Conservation (phyloP, 2,797 vertebrate species). For the Cuculus canorus region DNA sequence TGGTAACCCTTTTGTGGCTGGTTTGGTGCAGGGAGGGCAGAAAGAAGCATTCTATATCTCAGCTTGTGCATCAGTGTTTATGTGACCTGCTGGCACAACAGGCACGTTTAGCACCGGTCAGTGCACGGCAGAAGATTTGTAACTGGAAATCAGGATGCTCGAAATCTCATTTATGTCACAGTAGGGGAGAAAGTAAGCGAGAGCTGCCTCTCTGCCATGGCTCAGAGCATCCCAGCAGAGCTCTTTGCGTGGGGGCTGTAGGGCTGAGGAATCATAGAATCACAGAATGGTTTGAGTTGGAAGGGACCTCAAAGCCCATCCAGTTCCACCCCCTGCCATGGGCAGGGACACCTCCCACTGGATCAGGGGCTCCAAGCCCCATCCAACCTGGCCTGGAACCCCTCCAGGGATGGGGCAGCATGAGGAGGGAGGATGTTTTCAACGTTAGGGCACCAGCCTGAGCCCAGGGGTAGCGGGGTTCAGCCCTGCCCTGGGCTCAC, state of each 20-base stretch:
- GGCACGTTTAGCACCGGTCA: not conserved
- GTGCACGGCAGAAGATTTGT: not conserved
- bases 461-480: not conserved
- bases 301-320: too few relatives aligned
- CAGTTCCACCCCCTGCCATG: too few relatives aligned
- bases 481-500: not conserved
- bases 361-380: too few relatives aligned
- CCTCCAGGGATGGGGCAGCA: too few relatives aligned
- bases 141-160: conserved; percentile 7
- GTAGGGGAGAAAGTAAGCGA: not conserved
- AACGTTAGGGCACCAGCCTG: not conserved
- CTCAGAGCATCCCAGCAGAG: not conserved
- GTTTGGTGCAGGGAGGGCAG: not conserved
- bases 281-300: too few relatives aligned
- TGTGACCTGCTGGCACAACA: not conserved
- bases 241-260: not conserved
- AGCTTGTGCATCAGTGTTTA: not conserved
- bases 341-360: too few relatives aligned
- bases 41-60: not conserved
- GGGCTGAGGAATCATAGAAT: not conserved
- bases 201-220: not conserved
- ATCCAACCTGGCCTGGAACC: too few relatives aligned
- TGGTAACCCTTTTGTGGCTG: not conserved
- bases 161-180: conserved; percentile 21
- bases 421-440: not conserved